phyloP scores from a whole-genome alignment of 1,140 invertebrate species.

The Drosophila funebris region DNA sequence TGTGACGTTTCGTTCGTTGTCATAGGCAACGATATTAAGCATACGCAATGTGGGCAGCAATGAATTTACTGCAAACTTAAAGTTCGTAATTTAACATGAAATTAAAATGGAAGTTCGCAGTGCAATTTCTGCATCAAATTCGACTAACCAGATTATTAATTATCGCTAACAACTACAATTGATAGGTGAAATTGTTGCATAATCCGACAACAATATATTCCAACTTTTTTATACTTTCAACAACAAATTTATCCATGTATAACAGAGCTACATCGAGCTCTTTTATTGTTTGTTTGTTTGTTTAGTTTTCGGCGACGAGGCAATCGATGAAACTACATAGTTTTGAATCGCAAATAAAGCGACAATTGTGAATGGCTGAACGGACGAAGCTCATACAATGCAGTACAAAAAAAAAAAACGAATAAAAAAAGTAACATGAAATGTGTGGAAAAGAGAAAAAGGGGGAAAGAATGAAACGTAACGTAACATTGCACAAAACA shows the following conservation, averaged over 20 bases:
- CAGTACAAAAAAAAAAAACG: slow-evolving; percentile 9
- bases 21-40: slow-evolving; percentile 27
- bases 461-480: slow-evolving; percentile 36
- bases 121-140: too few relatives aligned
- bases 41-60: slow-evolving; percentile 34
- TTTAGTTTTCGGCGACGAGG: slow-evolving; percentile 16
- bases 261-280: too few relatives aligned
- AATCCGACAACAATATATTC: too few relatives aligned
- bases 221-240: slow-evolving; percentile 27
- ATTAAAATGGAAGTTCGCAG: too few relatives aligned
- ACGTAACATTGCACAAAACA: slow-evolving; percentile 47
- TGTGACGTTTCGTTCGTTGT: slow-evolving; percentile 1
- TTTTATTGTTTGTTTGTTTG: slow-evolving; percentile 7
- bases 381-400: slow-evolving; percentile 32
- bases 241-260: slow-evolving; percentile 29
- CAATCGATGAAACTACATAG: slow-evolving; percentile 73
- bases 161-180: too few relatives aligned
- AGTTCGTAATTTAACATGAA: not conserved
- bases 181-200: too few relatives aligned
- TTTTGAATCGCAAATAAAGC: slow-evolving; percentile 78
- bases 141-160: too few relatives aligned
- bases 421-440: too few relatives aligned
- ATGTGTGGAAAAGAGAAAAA: slow-evolving; percentile 15
- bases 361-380: slow-evolving; percentile 66
- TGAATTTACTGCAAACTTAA: not conserved